Evolutionary conservation across 2,888 invertebrate genomes (phyloP), one percentile per base, ranked within the genome.

Genomic region (Heteromurus nitidus): DNA sequence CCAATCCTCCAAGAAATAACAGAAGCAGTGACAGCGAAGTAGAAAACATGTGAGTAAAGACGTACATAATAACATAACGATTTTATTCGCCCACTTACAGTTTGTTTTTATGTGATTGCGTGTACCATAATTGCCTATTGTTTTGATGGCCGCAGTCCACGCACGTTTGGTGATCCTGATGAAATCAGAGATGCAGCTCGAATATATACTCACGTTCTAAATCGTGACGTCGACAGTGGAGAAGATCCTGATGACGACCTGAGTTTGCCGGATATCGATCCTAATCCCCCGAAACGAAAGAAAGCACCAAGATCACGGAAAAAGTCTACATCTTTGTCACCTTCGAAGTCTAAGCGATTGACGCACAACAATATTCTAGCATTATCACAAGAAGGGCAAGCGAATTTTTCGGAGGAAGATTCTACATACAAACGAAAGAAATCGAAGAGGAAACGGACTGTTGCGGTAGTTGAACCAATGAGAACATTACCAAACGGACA

Each of bases 251-350:
- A 82, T 18, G 83, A 83, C 47, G 82, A 82, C 47, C 36, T 82
- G 18, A 84, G 84, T 36, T 62, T 84, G 22, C 85, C 85, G 3
- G 85, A 85, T 55, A 83, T 85, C 60, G 83, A 83, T 42, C 72
- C 72, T 13, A 42, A 72, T 26, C 73, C 83, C 24, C 83, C 83
- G 0, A 79, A 80, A 30, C 30, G 26, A 24, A 80, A 80, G 36
- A 72, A 73, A 22, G 72, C 26, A 16, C 36, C 67, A 16, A 60
- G 73, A 36, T 13, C 58, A 16, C 72, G 77, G 20, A 80, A 80
- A 31, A 80, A 80, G 24, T 80, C 79, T 0, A 44, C 70, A 2
- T 79, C 80, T 5, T 7, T 47, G 7, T 80, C 80, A 18, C 80
- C 80, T 5, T 80, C 80, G 1, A 80, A 80, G 36, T 44, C 72